phyloP scores from a whole-genome alignment of 2,113 vertebrate genomes.

The Phoxinus phoxinus region DNA sequence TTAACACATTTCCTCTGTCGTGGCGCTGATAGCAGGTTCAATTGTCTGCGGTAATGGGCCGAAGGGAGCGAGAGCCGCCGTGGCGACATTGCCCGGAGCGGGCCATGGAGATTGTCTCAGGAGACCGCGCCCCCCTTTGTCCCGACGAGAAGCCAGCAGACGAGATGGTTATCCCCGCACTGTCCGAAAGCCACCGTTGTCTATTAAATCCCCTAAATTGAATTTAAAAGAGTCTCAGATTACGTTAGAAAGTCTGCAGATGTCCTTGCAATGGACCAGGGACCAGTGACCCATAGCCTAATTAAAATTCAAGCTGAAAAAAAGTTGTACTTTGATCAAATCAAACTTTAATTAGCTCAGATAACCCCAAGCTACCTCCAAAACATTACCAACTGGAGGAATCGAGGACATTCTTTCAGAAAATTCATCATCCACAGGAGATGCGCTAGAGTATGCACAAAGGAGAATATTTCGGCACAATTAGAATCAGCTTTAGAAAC shows the following conservation, averaged over 20 bases:
- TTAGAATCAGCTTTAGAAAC: not conserved
- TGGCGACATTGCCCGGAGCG: constrained; percentile 52
- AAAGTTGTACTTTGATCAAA: constrained; percentile 60
- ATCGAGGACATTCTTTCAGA: constrained; percentile 42
- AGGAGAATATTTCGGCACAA: not conserved
- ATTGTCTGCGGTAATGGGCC: constrained; percentile 58
- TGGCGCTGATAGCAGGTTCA: constrained; percentile 57
- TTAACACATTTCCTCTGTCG: constrained; percentile 59
- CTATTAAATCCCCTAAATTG: constrained; percentile 65
- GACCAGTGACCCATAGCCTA: constrained; percentile 58
- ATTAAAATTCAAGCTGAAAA: constrained; percentile 59
- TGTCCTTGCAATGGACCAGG: constrained; percentile 62
- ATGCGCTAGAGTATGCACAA: not conserved
- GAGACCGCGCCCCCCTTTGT: constrained; percentile 32
- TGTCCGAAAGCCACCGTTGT: constrained; percentile 59
- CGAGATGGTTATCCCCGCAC: constrained; percentile 61
- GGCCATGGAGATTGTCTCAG: constrained; percentile 23
- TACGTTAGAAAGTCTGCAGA: constrained; percentile 57
- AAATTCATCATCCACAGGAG: constrained; percentile 41
- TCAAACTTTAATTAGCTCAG: constrained; percentile 63
- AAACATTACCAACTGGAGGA: constrained; percentile 51
- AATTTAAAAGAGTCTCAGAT: constrained; percentile 64
- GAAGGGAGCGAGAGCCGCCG: constrained; percentile 40
- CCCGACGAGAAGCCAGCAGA: constrained; percentile 44
- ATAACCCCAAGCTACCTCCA: constrained; percentile 56